These are phyloP conservation scores for Gambusia yucatana DNA, from an alignment of 2,797 vertebrate genomes.

Conservation along the genomic window DNA sequence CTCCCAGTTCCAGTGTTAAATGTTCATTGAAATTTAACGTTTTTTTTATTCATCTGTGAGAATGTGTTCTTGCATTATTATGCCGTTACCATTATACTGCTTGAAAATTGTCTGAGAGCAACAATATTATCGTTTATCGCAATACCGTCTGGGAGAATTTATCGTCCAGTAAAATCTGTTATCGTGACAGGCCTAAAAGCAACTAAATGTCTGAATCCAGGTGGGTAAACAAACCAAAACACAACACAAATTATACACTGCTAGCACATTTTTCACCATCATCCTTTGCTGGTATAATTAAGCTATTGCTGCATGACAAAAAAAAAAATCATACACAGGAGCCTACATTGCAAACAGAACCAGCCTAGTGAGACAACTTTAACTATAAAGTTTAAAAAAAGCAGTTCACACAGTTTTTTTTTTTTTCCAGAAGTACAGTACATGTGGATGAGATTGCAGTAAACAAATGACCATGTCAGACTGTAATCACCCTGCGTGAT, in stretches of 20 bases:
- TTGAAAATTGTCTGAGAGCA: too few species aligned
- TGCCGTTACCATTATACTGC: too few species aligned
- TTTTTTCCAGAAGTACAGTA: constrained; percentile 52
- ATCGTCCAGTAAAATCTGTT: too few species aligned
- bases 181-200: background rate
- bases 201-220: constrained; percentile 61
- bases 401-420: background rate
- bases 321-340: constrained; percentile 7
- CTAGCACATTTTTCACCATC: constrained; percentile 18
- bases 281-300: constrained; percentile 37
- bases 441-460: constrained; percentile 65
- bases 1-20: too few species aligned
- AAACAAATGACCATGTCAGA: constrained; percentile 82
- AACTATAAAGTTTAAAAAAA: constrained; percentile 1
- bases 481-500: constrained; percentile 80
- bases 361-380: background rate
- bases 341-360: constrained; percentile 18
- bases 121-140: too few species aligned
- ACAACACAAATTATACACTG: constrained; percentile 28
- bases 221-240: constrained; percentile 65
- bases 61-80: too few species aligned
- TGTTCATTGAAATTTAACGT: too few species aligned
- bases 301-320: constrained; percentile 12
- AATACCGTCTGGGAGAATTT: too few species aligned
- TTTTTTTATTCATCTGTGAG: too few species aligned